These are phyloP conservation scores for Lasiurus borealis DNA, from an alignment of 2,113 vertebrate genomes.

Conservation along the genomic window DNA sequence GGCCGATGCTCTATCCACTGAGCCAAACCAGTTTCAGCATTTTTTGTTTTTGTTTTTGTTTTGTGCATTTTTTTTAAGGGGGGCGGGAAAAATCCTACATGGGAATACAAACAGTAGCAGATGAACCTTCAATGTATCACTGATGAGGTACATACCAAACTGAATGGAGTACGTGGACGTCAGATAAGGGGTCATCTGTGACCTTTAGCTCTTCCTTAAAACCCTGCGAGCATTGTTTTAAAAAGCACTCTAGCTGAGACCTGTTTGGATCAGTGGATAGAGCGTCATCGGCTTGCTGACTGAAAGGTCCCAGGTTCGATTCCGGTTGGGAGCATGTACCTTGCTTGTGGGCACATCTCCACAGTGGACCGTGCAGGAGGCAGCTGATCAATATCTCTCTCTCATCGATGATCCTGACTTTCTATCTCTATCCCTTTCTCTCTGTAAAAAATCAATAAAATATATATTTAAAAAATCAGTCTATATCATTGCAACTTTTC, in stretches of 20 bases:
- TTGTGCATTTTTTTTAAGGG: not conserved
- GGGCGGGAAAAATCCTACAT: not conserved
- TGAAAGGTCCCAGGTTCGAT: no score
- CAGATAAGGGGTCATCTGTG: accelerated
- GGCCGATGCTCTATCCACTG: no score
- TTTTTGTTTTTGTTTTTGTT: not conserved
- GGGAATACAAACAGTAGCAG: not conserved
- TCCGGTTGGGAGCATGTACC: no score
- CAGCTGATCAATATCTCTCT: no score
- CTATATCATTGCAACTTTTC: not conserved
- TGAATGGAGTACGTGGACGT: not conserved
- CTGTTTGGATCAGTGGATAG: no score
- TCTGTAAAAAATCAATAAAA: no score
- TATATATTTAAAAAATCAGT: not conserved
- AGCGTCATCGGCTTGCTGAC: no score
- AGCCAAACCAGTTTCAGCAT: no score
- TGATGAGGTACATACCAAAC: not conserved
- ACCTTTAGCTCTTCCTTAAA: not conserved
- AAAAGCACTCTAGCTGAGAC: not conserved
- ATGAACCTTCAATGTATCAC: not conserved
- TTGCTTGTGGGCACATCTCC: no score
- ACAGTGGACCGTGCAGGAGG: no score
- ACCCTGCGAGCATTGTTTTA: not conserved
- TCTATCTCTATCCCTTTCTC: no score
- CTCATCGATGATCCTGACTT: no score